Conservation (phyloP, 37 sponge, comb jelly and placozoan species). For the Petrosia ficiformis region DNA sequence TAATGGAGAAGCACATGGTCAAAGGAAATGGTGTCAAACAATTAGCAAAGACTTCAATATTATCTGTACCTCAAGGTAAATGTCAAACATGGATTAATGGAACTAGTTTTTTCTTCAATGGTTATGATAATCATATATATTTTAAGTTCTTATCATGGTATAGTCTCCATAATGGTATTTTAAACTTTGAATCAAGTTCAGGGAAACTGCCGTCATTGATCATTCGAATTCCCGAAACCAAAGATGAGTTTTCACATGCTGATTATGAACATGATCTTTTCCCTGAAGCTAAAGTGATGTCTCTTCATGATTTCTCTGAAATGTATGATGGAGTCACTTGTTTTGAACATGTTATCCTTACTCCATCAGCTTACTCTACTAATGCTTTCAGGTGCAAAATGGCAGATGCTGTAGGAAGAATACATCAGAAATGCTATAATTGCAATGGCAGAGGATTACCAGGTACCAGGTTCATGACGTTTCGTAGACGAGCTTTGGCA, state of each 20-base stretch:
- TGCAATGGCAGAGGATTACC: conserved; percentile 44
- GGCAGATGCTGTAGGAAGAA: background rate
- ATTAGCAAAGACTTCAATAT: background rate
- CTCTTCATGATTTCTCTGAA: conserved; percentile 25
- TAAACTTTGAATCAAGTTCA: background rate
- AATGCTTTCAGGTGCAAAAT: conserved; percentile 56
- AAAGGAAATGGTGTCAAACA: conserved; percentile 28
- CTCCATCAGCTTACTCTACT: conserved; percentile 52
- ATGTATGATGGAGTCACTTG: conserved; percentile 18
- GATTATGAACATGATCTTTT: conserved; percentile 63
- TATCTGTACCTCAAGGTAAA: background rate
- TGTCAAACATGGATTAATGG: conserved; percentile 52
- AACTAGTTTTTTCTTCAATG: conserved; percentile 37
- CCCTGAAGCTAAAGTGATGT: conserved; percentile 16
- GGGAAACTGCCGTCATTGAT: background rate
- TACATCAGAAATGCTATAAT: conserved; percentile 14
- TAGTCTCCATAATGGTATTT: conserved; percentile 40
- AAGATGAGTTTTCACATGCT: conserved; percentile 25
- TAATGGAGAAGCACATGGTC: conserved; percentile 1
- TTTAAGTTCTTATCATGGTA: conserved; percentile 65
- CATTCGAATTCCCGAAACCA: conserved; percentile 35
- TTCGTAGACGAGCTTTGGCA: conserved; percentile 45
- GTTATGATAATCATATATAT: conserved; percentile 53
- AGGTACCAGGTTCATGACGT: conserved; percentile 24
- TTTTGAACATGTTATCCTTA: conserved; percentile 29